Conservation (phyloP, 2,888 invertebrate genomes). For the Eristalinus sepulchralis region DNA sequence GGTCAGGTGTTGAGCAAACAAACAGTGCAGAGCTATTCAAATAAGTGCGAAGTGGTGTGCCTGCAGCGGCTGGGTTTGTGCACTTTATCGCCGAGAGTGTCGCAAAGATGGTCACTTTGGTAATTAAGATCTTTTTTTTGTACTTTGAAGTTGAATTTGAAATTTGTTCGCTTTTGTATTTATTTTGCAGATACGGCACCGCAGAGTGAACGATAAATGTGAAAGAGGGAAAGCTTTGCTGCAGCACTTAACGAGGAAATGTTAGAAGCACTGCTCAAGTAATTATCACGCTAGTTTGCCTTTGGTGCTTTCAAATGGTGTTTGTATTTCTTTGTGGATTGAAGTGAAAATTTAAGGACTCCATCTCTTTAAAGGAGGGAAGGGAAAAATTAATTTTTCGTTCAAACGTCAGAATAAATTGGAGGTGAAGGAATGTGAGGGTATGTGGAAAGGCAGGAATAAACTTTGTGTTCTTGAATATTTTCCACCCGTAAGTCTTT, state of each 20-base stretch:
- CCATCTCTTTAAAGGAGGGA: no score
- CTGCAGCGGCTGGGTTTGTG: background rate
- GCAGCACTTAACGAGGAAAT: background rate
- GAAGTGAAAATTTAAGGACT: background rate
- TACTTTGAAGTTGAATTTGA: background rate
- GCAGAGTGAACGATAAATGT: background rate
- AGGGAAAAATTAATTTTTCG: background rate
- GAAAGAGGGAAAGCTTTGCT: background rate
- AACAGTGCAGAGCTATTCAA: background rate
- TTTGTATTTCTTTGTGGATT: background rate
- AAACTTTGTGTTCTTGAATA: no score
- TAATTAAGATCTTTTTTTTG: background rate
- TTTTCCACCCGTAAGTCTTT: no score
- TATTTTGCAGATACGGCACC: background rate
- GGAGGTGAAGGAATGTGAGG: no score
- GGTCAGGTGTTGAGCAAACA: background rate
- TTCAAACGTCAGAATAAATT: no score
- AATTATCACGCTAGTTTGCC: background rate
- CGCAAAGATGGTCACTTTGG: background rate
- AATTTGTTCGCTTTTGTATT: background rate
- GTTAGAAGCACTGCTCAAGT: background rate
- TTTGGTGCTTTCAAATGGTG: background rate
- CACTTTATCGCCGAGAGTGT: background rate
- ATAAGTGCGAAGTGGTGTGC: background rate
- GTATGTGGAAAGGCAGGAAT: no score